phyloP scores from a whole-genome alignment of 2,888 invertebrate species.

The Hypena proboscidalis region DNA sequence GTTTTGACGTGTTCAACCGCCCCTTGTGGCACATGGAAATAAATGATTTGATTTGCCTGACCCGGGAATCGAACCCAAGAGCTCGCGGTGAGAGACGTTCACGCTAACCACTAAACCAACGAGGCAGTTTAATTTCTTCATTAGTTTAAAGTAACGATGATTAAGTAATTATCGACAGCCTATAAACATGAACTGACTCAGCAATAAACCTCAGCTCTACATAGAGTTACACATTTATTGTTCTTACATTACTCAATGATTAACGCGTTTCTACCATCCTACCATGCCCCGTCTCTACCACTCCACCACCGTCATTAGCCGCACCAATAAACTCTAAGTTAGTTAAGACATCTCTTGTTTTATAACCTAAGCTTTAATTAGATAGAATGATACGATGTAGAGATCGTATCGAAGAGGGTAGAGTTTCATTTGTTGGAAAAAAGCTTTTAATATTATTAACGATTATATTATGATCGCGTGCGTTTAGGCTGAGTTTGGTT shows the following conservation, averaged over 20 bases:
- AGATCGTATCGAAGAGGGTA: slow-evolving; percentile 6
- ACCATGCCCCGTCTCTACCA: too few species aligned
- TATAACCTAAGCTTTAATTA: slow-evolving; percentile 6
- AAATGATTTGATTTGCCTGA: too few species aligned
- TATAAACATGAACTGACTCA: neutral
- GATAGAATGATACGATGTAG: slow-evolving; percentile 4
- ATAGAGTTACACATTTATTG: slow-evolving; percentile 9
- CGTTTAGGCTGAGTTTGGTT: neutral
- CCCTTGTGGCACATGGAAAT: too few species aligned
- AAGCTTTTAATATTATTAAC: slow-evolving; percentile 1
- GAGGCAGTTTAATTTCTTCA: too few species aligned
- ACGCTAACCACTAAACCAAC: too few species aligned
- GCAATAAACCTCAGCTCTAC: neutral
- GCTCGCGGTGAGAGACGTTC: too few species aligned
- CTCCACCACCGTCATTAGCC: slow-evolving; percentile 1
- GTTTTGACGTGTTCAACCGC: too few species aligned
- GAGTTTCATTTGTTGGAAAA: slow-evolving; percentile 9
- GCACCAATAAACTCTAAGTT: slow-evolving; percentile 6
- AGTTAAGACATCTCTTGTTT: slow-evolving; percentile 12
- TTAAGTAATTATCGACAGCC: too few species aligned
- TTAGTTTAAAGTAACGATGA: too few species aligned
- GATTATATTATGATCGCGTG: neutral
- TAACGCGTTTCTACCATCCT: too few species aligned
- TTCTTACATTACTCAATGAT: slow-evolving; percentile 9
- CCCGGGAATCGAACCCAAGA: too few species aligned